These are phyloP conservation scores for Cryptus armator DNA, from an alignment of 2,888 invertebrate genomes.

Conservation along the genomic window DNA sequence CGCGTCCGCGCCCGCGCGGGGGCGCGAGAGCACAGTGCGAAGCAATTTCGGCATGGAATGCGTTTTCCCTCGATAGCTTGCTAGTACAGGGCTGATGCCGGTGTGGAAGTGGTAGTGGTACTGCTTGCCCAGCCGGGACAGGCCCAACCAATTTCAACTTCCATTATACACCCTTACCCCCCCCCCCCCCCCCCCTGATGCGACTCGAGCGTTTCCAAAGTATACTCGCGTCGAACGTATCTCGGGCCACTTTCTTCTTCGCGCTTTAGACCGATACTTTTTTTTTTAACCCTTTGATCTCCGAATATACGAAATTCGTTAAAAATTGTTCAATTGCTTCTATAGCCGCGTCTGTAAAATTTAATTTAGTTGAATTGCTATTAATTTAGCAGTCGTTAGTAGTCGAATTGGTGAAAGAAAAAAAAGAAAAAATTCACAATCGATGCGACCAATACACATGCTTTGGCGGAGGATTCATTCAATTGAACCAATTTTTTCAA, in stretches of 20 bases:
- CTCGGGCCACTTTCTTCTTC: background rate
- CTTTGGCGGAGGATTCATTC: too few species aligned
- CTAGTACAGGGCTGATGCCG: constrained; percentile 61
- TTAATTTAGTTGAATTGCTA: background rate
- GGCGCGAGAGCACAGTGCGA: constrained; percentile 76
- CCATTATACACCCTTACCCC: constrained; percentile 84
- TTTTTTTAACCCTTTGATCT: constrained; percentile 5
- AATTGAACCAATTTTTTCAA: too few species aligned
- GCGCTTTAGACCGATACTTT: background rate
- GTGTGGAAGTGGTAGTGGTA: constrained; percentile 34
- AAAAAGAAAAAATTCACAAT: constrained; percentile 6
- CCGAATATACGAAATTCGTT: background rate
- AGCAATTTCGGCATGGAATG: constrained; percentile 85
- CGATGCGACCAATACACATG: too few species aligned
- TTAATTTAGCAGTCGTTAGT: background rate
- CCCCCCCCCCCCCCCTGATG: constrained; percentile 63
- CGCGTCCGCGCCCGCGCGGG: constrained; percentile 39
- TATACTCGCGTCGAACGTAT: constrained; percentile 47
- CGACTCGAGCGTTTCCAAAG: constrained; percentile 80
- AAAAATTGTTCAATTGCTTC: background rate
- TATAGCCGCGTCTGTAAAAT: background rate
- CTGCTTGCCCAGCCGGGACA: constrained; percentile 83
- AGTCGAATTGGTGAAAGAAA: constrained; percentile 2
- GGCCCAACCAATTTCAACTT: constrained; percentile 85
- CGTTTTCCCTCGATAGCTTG: constrained; percentile 83